Evolutionary conservation across 2,888 invertebrate species (phyloP).

Genomic region (Dioctria linearis): DNA sequence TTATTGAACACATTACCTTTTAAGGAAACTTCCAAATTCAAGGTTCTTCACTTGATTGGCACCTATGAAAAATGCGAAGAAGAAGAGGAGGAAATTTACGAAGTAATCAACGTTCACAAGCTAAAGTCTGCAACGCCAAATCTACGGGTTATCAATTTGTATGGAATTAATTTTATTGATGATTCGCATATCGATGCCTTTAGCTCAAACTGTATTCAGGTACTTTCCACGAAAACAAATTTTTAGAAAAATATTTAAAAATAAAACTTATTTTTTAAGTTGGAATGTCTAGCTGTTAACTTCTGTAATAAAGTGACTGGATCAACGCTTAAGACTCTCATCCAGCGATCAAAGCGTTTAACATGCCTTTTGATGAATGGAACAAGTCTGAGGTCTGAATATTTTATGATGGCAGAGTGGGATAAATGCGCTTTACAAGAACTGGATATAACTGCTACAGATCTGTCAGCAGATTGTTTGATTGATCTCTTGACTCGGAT

Average conservation of each 20-base stretch:
- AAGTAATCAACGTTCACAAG: slow-evolving; percentile 99
- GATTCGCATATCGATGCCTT: slow-evolving; percentile 99
- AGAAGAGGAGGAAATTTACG: slow-evolving; percentile 99
- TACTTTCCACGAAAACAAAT: slow-evolving; percentile 62
- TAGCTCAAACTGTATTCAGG: slow-evolving; percentile 94
- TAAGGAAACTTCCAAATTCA: not conserved
- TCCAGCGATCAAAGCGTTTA: slow-evolving; percentile 93
- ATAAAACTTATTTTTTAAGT: slow-evolving; percentile 71
- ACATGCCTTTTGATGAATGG: slow-evolving; percentile 96
- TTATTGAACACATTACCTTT: not conserved
- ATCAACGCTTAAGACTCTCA: slow-evolving; percentile 92
- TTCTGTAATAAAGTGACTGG: slow-evolving; percentile 98
- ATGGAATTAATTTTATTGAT: slow-evolving; percentile 98
- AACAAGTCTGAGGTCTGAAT: slow-evolving; percentile 93
- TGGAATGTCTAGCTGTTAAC: slow-evolving; percentile 97
- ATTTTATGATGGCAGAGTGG: slow-evolving; percentile 98
- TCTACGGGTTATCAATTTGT: slow-evolving; percentile 96
- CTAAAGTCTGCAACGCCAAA: slow-evolving; percentile 98
- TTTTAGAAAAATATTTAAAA: not conserved
- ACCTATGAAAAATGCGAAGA: slow-evolving; percentile 98
- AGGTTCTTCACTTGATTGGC: slow-evolving; percentile 94
- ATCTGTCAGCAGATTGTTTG: slow-evolving; percentile 93
- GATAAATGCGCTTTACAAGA: slow-evolving; percentile 95
- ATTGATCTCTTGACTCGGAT: slow-evolving; percentile 92
- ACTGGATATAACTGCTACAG: slow-evolving; percentile 97